Percentiles rank a stretch among this genome's conserved stretches.
These are phyloP conservation scores for Uria lomvia DNA, from an alignment of 2,113 vertebrate species.

Conservation along the genomic window DNA sequence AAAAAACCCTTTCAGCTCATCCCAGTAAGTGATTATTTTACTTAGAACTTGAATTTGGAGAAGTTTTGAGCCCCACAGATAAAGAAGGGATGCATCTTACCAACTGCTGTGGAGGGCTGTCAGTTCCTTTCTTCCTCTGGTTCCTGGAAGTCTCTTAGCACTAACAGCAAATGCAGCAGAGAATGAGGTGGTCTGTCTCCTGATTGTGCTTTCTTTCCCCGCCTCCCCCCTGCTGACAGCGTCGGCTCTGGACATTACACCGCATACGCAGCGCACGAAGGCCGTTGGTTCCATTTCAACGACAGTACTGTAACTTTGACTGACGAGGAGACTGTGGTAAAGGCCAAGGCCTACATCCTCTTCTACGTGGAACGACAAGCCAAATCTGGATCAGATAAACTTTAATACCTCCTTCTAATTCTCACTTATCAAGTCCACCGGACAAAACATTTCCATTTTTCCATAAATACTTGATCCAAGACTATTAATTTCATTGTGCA, in stretches of 20 bases:
- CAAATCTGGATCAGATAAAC: slow-evolving; percentile 75
- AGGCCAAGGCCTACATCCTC: slow-evolving; percentile 98
- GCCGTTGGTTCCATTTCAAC: slow-evolving; percentile 97
- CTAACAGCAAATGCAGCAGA: not conserved
- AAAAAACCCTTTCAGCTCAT: not conserved
- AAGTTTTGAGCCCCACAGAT: not conserved
- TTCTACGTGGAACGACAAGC: slow-evolving; percentile 90
- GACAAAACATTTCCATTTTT: slow-evolving; percentile 77
- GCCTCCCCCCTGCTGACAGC: slow-evolving; percentile 53
- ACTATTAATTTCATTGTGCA: slow-evolving; percentile 80
- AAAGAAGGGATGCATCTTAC: not conserved
- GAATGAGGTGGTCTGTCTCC: not conserved
- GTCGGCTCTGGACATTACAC: slow-evolving; percentile 98
- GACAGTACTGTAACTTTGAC: slow-evolving; percentile 95
- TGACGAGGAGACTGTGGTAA: slow-evolving; percentile 88
- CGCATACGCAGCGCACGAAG: slow-evolving; percentile 88
- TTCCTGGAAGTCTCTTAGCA: not conserved
- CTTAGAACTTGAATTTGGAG: not conserved
- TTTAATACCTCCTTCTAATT: slow-evolving; percentile 72
- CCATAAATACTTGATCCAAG: slow-evolving; percentile 80
- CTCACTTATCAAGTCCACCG: slow-evolving; percentile 63
- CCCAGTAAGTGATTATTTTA: not conserved
- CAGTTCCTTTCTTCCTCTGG: not conserved
- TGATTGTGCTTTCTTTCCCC: not conserved
- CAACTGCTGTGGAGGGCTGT: not conserved